These are phyloP conservation scores for Yoshiicerus persimilis DNA, from an alignment of 1,140 invertebrate genomes.

Conservation along the genomic window DNA sequence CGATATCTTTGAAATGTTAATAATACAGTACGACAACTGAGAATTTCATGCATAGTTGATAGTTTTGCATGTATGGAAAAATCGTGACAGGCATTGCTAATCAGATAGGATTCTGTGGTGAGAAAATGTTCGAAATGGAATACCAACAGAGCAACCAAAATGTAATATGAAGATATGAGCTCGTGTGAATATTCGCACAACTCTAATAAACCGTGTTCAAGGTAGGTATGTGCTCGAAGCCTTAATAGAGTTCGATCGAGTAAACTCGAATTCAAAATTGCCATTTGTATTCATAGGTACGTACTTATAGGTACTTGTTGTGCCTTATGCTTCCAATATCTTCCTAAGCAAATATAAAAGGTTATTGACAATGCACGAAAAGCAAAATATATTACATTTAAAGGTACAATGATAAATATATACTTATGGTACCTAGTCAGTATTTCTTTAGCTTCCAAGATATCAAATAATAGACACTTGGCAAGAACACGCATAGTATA, in stretches of 20 bases:
- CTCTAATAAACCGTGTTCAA: background rate
- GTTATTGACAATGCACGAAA: background rate
- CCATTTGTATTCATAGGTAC: background rate
- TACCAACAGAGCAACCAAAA: background rate
- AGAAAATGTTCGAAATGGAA: no score
- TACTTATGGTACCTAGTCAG: no score
- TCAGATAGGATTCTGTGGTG: background rate
- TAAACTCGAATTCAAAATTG: background rate
- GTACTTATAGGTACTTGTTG: background rate
- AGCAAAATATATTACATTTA: background rate
- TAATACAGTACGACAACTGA: no score
- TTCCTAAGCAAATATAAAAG: background rate
- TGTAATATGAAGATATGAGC: background rate
- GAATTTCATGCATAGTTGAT: no score
- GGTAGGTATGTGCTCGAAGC: background rate
- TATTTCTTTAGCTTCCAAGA: no score
- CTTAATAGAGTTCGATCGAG: background rate
- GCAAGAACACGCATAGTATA: no score
- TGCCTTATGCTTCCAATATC: background rate
- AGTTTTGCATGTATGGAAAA: background rate
- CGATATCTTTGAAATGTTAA: no score
- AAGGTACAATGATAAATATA: background rate
- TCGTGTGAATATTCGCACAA: background rate
- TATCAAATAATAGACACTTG: no score
- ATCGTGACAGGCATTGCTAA: background rate